Evolutionary conservation across 1,140 invertebrate genomes (phyloP).

Genomic region (Archegozetes longisetosus): DNA sequence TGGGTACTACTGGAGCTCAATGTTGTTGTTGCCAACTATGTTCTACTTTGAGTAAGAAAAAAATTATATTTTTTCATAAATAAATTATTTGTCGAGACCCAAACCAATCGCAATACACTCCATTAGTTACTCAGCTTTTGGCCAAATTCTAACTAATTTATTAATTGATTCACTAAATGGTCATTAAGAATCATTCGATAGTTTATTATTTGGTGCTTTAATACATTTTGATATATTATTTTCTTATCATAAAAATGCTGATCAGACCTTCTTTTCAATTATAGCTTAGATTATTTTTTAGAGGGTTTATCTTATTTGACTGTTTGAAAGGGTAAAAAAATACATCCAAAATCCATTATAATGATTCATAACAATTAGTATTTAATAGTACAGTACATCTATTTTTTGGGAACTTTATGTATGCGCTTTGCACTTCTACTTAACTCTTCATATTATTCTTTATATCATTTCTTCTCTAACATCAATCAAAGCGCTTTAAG

Average conservation of each 20-base stretch:
- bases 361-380: background rate
- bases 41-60: no score
- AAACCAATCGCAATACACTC: no score
- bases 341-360: background rate
- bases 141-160: no score
- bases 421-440: background rate
- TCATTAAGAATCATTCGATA: background rate
- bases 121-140: no score
- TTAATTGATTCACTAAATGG: no score
- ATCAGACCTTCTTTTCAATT: background rate
- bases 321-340: background rate
- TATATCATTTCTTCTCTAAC: background rate
- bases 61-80: no score
- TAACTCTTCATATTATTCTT: background rate
- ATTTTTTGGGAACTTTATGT: background rate
- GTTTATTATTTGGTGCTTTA: background rate
- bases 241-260: background rate
- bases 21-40: no score
- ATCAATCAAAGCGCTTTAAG: background rate
- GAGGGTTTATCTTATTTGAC: background rate
- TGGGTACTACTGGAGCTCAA: no score
- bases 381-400: background rate
- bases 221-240: background rate
- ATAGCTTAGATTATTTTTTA: background rate
- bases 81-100: no score